These are phyloP conservation scores for Hanleya hanleyi DNA, from an alignment of 2,888 invertebrate genomes.

Conservation along the genomic window DNA sequence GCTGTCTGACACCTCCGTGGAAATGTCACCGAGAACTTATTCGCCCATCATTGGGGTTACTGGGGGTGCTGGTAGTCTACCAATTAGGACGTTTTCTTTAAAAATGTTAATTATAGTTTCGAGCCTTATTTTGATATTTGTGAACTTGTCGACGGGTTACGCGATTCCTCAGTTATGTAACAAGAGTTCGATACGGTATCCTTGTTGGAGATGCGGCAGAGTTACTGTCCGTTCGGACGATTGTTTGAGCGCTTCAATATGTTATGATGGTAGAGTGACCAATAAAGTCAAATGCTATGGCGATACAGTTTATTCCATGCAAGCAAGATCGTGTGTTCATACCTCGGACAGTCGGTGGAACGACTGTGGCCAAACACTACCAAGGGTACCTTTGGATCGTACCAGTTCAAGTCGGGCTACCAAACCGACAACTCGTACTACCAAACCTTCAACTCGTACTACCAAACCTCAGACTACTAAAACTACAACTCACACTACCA, in stretches of 20 bases:
- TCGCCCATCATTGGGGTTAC: too few relatives aligned
- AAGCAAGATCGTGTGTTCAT: background rate
- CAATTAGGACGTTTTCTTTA: too few relatives aligned
- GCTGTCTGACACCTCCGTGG: too few relatives aligned
- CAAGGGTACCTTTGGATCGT: background rate
- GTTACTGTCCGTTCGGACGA: background rate
- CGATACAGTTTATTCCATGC: background rate
- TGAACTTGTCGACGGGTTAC: background rate
- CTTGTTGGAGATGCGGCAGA: background rate
- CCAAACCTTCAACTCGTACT: background rate
- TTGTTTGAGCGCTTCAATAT: background rate
- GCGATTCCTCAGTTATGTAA: background rate
- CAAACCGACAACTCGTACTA: too few relatives aligned
- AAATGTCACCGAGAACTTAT: too few relatives aligned
- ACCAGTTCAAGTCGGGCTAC: too few relatives aligned
- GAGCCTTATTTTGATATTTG: too few relatives aligned
- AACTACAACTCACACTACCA: too few relatives aligned
- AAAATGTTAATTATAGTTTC: too few relatives aligned
- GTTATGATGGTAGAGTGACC: background rate
- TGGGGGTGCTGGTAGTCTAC: too few relatives aligned
- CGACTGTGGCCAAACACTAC: background rate
- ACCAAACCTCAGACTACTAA: too few relatives aligned
- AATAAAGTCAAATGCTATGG: background rate
- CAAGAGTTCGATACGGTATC: background rate
- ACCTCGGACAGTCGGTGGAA: background rate